Evolutionary conservation across 2,797 vertebrate species (phyloP), one percentile per base, ranked within the genome.

Genomic region (Sylvia borin): DNA sequence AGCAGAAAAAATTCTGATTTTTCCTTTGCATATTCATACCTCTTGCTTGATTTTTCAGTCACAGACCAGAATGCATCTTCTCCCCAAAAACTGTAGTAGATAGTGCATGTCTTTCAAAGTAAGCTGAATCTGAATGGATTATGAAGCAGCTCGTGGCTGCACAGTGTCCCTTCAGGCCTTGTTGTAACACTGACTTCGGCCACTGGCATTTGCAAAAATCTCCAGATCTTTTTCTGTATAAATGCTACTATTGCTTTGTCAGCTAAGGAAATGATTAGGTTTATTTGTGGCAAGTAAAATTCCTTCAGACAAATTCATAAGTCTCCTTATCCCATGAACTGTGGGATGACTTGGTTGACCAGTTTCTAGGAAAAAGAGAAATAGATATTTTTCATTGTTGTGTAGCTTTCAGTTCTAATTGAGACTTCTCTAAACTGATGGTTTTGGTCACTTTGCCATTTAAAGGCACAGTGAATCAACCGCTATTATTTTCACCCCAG

Each of bases 121-220:
- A 50, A 86, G 85, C 64, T 82, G 60, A 38, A 19, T 5, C 64
- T 80, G 64, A 47, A 21, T 3, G 34, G 43, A 27, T 79, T 72
- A 11, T 1, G 40, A 54, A 70, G 68, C n/a, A 18, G 27, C 34
- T 27, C 0, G 0, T 54, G 48, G 27, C 43, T 75, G 27, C 57
- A 89, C 17, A 16, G 24, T 10, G 36, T 65, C 62, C 48, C 29
- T 51, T 60, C 16, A 32, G 68, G 67, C 45, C 78, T 68, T 66
- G 3, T n/a, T 36, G 20, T 43, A 83, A 60, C 45, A 42, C 38
- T 31, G n/a, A 34, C 48, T 70, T 75, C 25, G 36, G 47, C n/a
- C 36, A 16, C 16, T 3, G 2, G 14, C 36, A 16, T n/a, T 61
- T 61, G 64, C 51, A 66, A 76, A 85, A 65, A 43, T 50, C 68